Conservation (phyloP, 2,113 vertebrate genomes). For the Caloenas nicobarica region DNA sequence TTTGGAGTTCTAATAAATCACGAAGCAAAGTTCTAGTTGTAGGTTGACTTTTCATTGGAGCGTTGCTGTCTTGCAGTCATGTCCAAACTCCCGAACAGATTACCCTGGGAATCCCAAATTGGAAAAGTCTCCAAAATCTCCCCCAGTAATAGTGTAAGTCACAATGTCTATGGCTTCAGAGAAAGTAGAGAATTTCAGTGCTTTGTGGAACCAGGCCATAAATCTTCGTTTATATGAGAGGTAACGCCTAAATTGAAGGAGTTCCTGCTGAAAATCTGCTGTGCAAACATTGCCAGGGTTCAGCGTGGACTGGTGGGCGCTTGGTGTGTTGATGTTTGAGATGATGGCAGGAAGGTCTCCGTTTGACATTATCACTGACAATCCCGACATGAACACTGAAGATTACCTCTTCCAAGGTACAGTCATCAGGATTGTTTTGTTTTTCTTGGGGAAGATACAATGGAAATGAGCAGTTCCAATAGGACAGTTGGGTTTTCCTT, state of each 20-base stretch:
- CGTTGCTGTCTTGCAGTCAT: background rate
- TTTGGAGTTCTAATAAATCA: background rate
- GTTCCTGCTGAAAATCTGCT: background rate
- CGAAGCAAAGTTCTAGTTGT: background rate
- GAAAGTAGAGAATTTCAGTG: background rate
- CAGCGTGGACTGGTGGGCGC: constrained; percentile 99
- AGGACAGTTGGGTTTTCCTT: background rate
- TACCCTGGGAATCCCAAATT: background rate
- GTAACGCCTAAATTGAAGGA: rapidly evolving
- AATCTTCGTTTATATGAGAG: background rate
- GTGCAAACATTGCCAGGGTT: constrained; percentile 79
- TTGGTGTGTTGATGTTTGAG: constrained; percentile 98
- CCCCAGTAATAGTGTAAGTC: background rate
- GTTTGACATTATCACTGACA: constrained; percentile 98
- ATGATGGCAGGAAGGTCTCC: constrained; percentile 99
- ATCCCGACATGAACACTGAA: constrained; percentile 99
- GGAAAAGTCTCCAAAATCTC: background rate
- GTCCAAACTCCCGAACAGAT: background rate
- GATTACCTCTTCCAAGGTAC: constrained; percentile 99
- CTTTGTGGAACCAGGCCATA: background rate
- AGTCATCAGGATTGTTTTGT: background rate
- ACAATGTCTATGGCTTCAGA: background rate
- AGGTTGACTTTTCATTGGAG: background rate
- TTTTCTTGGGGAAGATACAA: rapidly evolving
- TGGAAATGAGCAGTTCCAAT: background rate